These are phyloP conservation scores for Limosa lapponica DNA, from an alignment of 2,797 vertebrate genomes.

Conservation along the genomic window DNA sequence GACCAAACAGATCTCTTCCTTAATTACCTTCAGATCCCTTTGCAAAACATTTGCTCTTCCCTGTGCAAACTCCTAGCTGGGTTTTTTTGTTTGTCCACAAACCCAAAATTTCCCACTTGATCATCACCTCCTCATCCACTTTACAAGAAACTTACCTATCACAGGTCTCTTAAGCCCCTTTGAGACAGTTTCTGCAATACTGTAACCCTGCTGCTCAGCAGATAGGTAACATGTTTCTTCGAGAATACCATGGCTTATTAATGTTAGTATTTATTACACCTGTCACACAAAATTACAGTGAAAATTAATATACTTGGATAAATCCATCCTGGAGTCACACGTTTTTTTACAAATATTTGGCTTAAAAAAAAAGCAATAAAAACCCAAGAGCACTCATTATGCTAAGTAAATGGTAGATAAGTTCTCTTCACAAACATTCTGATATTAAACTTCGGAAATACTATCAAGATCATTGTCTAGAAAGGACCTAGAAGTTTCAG, in stretches of 20 bases:
- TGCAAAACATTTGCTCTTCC: background rate
- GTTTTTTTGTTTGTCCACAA: rapidly evolving
- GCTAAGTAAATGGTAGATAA: background rate
- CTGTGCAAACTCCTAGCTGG: background rate
- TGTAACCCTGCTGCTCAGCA: background rate
- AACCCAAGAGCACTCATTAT: background rate
- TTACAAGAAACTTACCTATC: background rate
- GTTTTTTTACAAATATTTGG: background rate
- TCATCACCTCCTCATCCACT: background rate
- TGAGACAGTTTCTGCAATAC: background rate
- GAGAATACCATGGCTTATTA: background rate
- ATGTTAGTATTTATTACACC: background rate
- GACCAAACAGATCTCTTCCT: background rate
- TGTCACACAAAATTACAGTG: background rate
- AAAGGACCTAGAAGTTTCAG: background rate
- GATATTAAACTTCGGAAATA: background rate
- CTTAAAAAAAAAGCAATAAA: background rate
- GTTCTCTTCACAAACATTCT: background rate
- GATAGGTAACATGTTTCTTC: background rate
- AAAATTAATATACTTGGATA: background rate
- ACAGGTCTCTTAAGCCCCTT: background rate
- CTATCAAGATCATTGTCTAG: background rate
- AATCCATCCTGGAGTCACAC: background rate
- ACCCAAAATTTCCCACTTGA: background rate
- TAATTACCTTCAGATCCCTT: background rate